A percentile compares a stretch with the other conserved stretches of the same genome.
Evolutionary conservation across 2,888 invertebrate genomes (phyloP).

Genomic region (Lasioglossum pauxillum): DNA sequence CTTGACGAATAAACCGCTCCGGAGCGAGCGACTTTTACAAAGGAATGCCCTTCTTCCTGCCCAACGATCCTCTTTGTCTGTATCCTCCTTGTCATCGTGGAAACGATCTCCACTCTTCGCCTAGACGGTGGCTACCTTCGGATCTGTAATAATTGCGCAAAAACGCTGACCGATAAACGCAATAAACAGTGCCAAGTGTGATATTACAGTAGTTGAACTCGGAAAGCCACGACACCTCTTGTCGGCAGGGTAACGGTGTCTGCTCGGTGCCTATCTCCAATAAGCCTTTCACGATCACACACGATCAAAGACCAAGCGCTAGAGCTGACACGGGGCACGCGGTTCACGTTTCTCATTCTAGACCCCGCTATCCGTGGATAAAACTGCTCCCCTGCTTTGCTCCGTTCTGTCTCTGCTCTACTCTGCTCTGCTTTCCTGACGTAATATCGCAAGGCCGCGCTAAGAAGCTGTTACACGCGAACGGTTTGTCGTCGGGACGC

Average conservation of each 20-base stretch:
- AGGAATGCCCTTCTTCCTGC: background rate
- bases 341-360: slow-evolving; percentile 51
- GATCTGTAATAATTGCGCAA: background rate
- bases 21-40: slow-evolving; percentile 18
- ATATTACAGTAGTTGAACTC: slow-evolving; percentile 1
- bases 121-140: background rate
- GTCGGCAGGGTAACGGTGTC: slow-evolving; percentile 20
- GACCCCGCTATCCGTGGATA: slow-evolving; percentile 30
- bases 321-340: slow-evolving; percentile 37
- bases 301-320: slow-evolving; percentile 33
- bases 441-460: slow-evolving; percentile 78
- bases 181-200: background rate
- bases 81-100: no score
- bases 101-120: background rate
- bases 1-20: slow-evolving; percentile 22
- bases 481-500: slow-evolving; percentile 56
- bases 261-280: slow-evolving; percentile 32
- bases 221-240: background rate
- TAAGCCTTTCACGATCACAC: slow-evolving; percentile 69
- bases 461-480: slow-evolving; percentile 62
- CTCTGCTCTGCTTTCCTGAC: slow-evolving; percentile 71
- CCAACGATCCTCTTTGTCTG: background rate
- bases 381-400: slow-evolving; percentile 38
- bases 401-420: background rate
- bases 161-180: background rate